A percentile compares a stretch with the other conserved stretches of the same genome.
Conservation (phyloP, 1,140 invertebrate genomes). For the Philopotamus ludificatus region DNA sequence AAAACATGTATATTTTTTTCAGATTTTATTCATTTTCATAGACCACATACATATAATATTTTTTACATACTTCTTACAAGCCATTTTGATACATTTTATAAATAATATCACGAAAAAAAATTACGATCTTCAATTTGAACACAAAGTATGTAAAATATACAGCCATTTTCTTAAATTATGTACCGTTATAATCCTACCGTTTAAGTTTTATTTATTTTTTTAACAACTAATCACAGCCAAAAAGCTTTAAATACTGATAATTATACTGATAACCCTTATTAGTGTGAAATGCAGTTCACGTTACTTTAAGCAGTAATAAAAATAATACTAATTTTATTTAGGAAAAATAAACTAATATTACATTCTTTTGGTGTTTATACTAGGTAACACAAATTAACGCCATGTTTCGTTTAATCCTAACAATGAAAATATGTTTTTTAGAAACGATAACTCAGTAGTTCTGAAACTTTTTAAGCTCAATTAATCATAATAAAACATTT, state of each 20-base stretch:
- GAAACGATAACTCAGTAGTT: neutral
- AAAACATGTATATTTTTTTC: too few species aligned
- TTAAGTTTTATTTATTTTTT: conserved; percentile 4
- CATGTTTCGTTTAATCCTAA: too few species aligned
- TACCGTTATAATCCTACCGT: neutral
- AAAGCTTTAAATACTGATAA: conserved; percentile 30
- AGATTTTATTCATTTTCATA: conserved; percentile 21
- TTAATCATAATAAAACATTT: conserved; percentile 6
- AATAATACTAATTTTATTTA: neutral
- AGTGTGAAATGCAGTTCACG: neutral
- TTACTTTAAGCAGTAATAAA: neutral
- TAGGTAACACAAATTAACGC: too few species aligned
- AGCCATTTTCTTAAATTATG: neutral
- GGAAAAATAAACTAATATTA: neutral
- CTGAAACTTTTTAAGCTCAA: neutral
- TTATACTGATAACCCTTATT: neutral
- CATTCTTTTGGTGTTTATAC: too few species aligned
- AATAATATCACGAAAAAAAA: neutral
- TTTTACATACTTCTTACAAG: conserved; percentile 13
- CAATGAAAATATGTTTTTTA: too few species aligned
- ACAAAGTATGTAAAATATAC: neutral
- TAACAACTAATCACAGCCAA: conserved; percentile 40
- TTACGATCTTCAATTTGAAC: too few species aligned
- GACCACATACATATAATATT: conserved; percentile 20
- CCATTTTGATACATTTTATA: neutral